Evolutionary conservation across 2,888 invertebrate species (phyloP).

Genomic region (Cataglyphis altisquamis): DNA sequence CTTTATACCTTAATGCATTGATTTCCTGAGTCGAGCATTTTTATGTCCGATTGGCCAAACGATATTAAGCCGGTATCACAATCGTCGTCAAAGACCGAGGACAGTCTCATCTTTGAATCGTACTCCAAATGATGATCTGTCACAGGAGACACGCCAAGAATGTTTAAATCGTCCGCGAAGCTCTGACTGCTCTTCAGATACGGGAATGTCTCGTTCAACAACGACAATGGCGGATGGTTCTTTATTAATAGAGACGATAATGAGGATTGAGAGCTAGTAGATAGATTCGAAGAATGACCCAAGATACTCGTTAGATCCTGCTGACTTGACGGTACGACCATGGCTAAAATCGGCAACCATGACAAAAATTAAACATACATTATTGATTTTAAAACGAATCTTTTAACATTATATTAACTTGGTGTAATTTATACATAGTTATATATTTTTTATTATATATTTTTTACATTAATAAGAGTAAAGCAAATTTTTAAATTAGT

Average conservation of each 20-base stretch:
- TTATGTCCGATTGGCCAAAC: conserved; percentile 73
- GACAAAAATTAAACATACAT: conserved; percentile 6
- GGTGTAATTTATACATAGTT: background rate
- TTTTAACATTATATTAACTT: background rate
- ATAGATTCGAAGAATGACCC: conserved; percentile 72
- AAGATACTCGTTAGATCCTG: conserved; percentile 76
- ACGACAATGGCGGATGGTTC: conserved; percentile 68
- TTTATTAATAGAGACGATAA: conserved; percentile 73
- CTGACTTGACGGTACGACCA: conserved; percentile 64
- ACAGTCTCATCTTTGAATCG: conserved; percentile 74
- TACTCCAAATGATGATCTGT: conserved; percentile 70
- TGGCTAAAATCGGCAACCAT: conserved; percentile 47
- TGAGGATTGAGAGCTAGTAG: conserved; percentile 66
- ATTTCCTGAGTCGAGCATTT: conserved; percentile 65
- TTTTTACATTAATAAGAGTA: background rate
- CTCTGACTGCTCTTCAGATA: conserved; percentile 76
- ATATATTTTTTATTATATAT: background rate
- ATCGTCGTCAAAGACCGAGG: conserved; percentile 75
- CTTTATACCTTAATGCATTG: conserved; percentile 61
- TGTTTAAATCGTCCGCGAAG: conserved; percentile 75
- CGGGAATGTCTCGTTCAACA: conserved; percentile 76
- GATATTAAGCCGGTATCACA: conserved; percentile 64
- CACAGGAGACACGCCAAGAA: conserved; percentile 64
- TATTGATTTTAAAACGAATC: background rate
- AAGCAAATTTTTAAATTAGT: background rate